These are phyloP conservation scores for Centropyge bicolor DNA, from an alignment of 2,797 vertebrate genomes.

Conservation along the genomic window DNA sequence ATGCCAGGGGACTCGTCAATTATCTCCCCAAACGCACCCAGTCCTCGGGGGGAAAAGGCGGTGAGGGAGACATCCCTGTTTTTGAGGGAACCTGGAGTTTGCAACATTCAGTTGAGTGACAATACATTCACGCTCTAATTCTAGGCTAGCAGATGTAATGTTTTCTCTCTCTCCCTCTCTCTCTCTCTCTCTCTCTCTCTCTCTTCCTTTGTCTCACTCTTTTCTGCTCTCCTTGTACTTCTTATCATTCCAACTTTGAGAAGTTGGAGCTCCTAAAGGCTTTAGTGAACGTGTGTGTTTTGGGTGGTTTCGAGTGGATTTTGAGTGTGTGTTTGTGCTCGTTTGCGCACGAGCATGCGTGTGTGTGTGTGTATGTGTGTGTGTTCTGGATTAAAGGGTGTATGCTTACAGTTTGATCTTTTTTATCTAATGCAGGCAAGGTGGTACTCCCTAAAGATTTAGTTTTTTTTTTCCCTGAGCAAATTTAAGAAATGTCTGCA, in stretches of 20 bases:
- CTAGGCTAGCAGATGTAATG: slow-evolving; percentile 83
- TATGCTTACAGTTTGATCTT: slow-evolving; percentile 84
- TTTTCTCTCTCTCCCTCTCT: slow-evolving; percentile 49
- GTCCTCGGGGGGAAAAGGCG: slow-evolving; percentile 83
- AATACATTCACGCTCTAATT: slow-evolving; percentile 88
- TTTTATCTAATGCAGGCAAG: slow-evolving; percentile 82
- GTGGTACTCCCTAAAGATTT: slow-evolving; percentile 82
- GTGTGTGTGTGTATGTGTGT: slow-evolving; percentile 43
- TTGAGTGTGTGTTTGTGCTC: slow-evolving; percentile 45
- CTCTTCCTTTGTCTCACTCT: slow-evolving; percentile 74
- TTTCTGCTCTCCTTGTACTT: slow-evolving; percentile 79
- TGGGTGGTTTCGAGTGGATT: slow-evolving; percentile 69
- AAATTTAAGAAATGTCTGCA: slow-evolving; percentile 79
- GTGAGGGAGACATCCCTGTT: slow-evolving; percentile 86
- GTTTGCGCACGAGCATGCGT: slow-evolving; percentile 26
- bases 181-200: slow-evolving; percentile 58
- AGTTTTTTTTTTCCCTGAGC: slow-evolving; percentile 59
- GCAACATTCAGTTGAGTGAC: slow-evolving; percentile 84
- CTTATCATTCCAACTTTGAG: slow-evolving; percentile 84
- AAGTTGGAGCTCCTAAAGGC: slow-evolving; percentile 85
- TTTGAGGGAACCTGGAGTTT: slow-evolving; percentile 87
- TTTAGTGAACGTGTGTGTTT: slow-evolving; percentile 77
- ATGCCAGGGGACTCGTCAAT: slow-evolving; percentile 88
- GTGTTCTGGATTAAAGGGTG: slow-evolving; percentile 79
- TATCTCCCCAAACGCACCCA: slow-evolving; percentile 87